Conservation (phyloP, 2,888 invertebrate species). For the Aplocera efformata region DNA sequence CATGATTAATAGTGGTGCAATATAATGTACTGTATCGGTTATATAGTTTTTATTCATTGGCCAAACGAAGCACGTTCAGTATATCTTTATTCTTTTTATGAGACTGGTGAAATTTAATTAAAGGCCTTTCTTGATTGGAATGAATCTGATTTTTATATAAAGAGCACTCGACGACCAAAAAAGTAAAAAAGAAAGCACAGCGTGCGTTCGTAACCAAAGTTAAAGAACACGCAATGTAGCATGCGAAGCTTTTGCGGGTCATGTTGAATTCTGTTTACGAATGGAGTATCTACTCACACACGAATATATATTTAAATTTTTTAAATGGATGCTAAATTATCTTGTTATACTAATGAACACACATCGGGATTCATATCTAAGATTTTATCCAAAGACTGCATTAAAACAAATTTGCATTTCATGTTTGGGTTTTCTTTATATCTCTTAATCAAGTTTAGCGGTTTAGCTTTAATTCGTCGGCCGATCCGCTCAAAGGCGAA, state of each 20-base stretch:
- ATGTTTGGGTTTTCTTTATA: constrained; percentile 47
- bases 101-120: constrained; percentile 21
- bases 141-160: constrained; percentile 39
- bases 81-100: too few species aligned
- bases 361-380: constrained; percentile 16
- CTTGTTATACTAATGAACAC: constrained; percentile 22
- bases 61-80: not conserved
- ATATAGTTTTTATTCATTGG: too few species aligned
- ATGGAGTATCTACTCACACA: constrained; percentile 5
- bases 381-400: constrained; percentile 18
- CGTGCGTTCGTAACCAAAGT: constrained; percentile 57
- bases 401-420: constrained; percentile 43
- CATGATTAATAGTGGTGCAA: too few species aligned
- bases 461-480: constrained; percentile 54
- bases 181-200: constrained; percentile 44
- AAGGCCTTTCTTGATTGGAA: constrained; percentile 33
- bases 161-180: constrained; percentile 34
- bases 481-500: constrained; percentile 55
- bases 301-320: constrained; percentile 28
- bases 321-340: constrained; percentile 18
- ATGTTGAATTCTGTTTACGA: constrained; percentile 45
- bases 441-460: constrained; percentile 64
- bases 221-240: constrained; percentile 59
- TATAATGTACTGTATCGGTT: too few species aligned
- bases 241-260: constrained; percentile 38